A percentile compares a stretch with the other conserved stretches of the same genome.
Evolutionary conservation across 2,888 invertebrate species (phyloP).

Genomic region (Camponotus fellah): DNA sequence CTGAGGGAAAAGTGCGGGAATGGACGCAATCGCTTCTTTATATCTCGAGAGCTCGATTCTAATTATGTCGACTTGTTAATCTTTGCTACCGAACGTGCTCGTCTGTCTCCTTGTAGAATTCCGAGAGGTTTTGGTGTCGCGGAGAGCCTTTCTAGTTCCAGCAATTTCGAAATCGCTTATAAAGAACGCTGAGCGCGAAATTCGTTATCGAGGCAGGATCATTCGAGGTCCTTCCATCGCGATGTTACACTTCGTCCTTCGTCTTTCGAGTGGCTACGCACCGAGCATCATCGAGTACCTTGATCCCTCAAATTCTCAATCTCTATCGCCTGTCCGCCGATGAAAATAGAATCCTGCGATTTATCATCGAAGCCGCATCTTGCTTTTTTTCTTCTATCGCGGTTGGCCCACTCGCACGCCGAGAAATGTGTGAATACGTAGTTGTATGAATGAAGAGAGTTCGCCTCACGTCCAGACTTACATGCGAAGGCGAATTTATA

Average conservation of each 20-base stretch:
- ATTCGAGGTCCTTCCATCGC: neutral
- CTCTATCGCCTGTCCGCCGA: conserved; percentile 41
- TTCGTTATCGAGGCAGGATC: neutral
- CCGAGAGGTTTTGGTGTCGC: neutral
- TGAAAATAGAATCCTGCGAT: conserved; percentile 46
- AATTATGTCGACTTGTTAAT: conserved; percentile 31
- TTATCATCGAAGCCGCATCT: conserved; percentile 68
- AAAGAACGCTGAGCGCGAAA: conserved; percentile 18
- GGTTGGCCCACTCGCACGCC: conserved; percentile 37
- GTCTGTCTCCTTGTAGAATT: neutral
- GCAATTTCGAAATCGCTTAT: conserved; percentile 6
- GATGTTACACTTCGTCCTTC: conserved; percentile 44
- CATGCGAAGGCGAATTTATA: conserved; percentile 62
- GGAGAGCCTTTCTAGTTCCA: conserved; percentile 1
- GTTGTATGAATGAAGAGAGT: conserved; percentile 24
- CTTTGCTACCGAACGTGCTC: neutral
- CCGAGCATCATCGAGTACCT: conserved; percentile 37
- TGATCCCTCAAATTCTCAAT: conserved; percentile 50
- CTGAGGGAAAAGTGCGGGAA: neutral
- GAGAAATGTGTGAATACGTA: neutral
- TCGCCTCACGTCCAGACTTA: conserved; percentile 71
- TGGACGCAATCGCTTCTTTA: conserved; percentile 2
- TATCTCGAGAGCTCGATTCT: conserved; percentile 7
- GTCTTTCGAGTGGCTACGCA: conserved; percentile 47
- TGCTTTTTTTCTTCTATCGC: conserved; percentile 67